phyloP scores from a whole-genome alignment of 2,888 invertebrate species.

The Papilio demoleus region DNA sequence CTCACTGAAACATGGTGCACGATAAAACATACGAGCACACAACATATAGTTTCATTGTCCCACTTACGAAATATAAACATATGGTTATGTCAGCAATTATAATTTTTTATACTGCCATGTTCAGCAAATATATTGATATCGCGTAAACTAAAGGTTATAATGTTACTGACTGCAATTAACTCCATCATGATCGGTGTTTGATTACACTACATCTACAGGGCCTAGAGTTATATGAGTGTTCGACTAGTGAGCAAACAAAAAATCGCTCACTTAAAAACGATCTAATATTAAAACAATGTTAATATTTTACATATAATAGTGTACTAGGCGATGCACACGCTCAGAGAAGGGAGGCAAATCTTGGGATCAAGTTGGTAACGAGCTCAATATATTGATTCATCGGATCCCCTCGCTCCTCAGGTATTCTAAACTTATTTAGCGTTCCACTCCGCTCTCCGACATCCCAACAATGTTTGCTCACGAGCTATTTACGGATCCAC shows the following conservation, averaged over 20 bases:
- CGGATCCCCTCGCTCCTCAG: slow-evolving; percentile 57
- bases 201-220: too few relatives aligned
- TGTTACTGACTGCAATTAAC: too few relatives aligned
- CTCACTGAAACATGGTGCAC: slow-evolving; percentile 11
- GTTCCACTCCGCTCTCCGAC: slow-evolving; percentile 40
- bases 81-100: too few relatives aligned
- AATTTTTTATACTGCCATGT: too few relatives aligned
- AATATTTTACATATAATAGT: background rate
- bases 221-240: too few relatives aligned
- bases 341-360: slow-evolving; percentile 56
- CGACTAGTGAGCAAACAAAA: too few relatives aligned
- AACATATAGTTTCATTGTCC: background rate
- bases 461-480: slow-evolving; percentile 49
- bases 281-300: background rate
- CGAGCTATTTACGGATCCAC: slow-evolving; percentile 46
- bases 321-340: slow-evolving; percentile 57
- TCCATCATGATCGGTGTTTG: too few relatives aligned
- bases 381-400: slow-evolving; percentile 76
- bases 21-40: too few relatives aligned
- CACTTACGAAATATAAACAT: too few relatives aligned
- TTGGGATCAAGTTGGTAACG: slow-evolving; percentile 74
- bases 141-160: too few relatives aligned
- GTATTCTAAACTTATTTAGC: slow-evolving; percentile 50
- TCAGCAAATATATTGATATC: too few relatives aligned
- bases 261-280: too few relatives aligned